Conservation (phyloP, 1,140 invertebrate species). For the Agraylea sexmaculata region DNA sequence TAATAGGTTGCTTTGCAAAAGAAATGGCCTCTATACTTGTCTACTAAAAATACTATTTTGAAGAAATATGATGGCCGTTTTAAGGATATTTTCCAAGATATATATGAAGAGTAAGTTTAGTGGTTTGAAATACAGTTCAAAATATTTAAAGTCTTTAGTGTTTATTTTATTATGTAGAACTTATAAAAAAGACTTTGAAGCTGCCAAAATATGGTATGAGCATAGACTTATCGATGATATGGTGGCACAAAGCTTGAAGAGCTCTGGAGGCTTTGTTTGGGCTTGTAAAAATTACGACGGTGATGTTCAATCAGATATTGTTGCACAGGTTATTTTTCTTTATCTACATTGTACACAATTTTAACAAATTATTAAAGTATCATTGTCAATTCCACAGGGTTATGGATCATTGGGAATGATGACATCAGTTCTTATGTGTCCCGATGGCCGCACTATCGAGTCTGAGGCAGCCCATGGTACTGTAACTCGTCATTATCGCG, state of each 20-base stretch:
- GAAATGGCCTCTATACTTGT: constrained; percentile 73
- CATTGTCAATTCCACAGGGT: constrained; percentile 44
- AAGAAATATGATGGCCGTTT: constrained; percentile 86
- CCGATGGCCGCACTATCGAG: constrained; percentile 83
- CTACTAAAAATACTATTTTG: constrained; percentile 86
- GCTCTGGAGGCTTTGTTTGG: constrained; percentile 82
- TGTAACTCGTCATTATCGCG: constrained; percentile 80
- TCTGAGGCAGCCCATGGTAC: constrained; percentile 88
- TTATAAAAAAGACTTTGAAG: constrained; percentile 68
- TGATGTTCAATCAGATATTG: constrained; percentile 81
- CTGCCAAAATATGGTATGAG: constrained; percentile 76
- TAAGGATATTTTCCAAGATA: constrained; percentile 87
- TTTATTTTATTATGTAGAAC: constrained; percentile 39
- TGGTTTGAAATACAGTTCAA: background rate
- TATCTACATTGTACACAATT: background rate
- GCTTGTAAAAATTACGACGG: constrained; percentile 90
- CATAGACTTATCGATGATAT: constrained; percentile 89
- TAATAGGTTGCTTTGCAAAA: constrained; percentile 60
- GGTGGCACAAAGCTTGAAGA: constrained; percentile 82
- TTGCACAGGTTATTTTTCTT: constrained; percentile 44
- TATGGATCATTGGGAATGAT: constrained; percentile 82
- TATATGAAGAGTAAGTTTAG: constrained; percentile 59
- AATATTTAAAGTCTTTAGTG: background rate
- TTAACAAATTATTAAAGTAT: background rate
- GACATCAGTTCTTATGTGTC: constrained; percentile 85